A percentile compares a stretch with the other conserved stretches of the same genome.
phyloP scores from a whole-genome alignment of 1,140 invertebrate genomes.

The Chlorops oryzae region DNA sequence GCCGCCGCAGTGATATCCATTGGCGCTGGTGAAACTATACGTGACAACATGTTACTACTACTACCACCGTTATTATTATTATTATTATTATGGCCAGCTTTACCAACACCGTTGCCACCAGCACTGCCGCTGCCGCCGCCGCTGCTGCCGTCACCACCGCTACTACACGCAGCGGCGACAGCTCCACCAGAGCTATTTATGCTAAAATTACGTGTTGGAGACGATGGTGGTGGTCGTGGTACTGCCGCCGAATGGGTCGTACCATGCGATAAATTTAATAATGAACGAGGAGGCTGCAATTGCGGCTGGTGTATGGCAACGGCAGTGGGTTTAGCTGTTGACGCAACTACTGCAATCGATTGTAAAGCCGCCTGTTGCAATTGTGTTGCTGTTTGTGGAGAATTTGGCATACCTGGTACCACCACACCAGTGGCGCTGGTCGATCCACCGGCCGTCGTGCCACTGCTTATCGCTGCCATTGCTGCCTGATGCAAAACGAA shows the following conservation, averaged over 20 bases:
- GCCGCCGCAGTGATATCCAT: neutral
- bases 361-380: conserved; percentile 18
- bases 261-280: too few relatives aligned
- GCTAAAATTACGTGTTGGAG: conserved; percentile 32
- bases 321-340: conserved; percentile 15
- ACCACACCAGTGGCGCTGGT: conserved; percentile 20
- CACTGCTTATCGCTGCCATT: neutral
- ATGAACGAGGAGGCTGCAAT: neutral
- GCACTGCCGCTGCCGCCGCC: neutral
- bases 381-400: conserved; percentile 1
- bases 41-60: too few relatives aligned
- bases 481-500: conserved; percentile 13
- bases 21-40: too few relatives aligned
- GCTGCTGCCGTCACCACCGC: conserved; percentile 10
- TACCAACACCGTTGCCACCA: neutral
- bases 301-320: conserved; percentile 19
- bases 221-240: conserved; percentile 18
- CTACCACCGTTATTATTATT: too few relatives aligned
- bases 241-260: conserved; percentile 18
- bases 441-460: neutral
- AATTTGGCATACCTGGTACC: conserved; percentile 9
- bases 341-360: conserved; percentile 14
- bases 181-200: conserved; percentile 25
- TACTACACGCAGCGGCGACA: conserved; percentile 9
- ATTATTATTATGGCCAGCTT: too few relatives aligned